Evolutionary conservation across 2,888 invertebrate genomes (phyloP).

Genomic region (Lithophane leautieri): DNA sequence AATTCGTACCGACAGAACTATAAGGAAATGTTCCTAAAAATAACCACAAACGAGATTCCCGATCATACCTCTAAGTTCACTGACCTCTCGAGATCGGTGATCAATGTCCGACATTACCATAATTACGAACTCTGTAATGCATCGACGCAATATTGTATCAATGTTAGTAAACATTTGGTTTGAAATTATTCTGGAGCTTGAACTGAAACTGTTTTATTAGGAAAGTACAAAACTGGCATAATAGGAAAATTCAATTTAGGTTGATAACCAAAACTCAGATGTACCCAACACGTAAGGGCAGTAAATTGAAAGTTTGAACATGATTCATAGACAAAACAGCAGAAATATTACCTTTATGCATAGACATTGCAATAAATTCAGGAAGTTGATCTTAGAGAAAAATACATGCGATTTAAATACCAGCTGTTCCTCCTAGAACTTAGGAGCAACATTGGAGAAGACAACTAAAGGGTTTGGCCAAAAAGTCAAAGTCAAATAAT

Average conservation of each 20-base stretch:
- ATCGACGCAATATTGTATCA: slow-evolving; percentile 47
- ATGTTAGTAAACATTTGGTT: slow-evolving; percentile 51
- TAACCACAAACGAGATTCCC: slow-evolving; percentile 42
- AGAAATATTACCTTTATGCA: neutral
- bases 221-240: neutral
- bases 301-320: neutral
- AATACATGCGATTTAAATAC: neutral
- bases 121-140: slow-evolving; percentile 54
- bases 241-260: neutral
- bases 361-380: neutral
- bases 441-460: neutral
- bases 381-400: neutral
- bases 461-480: neutral
- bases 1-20: no score
- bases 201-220: neutral
- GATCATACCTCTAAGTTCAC: slow-evolving; percentile 54
- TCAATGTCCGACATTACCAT: slow-evolving; percentile 62
- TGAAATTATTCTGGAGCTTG: neutral
- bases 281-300: neutral
- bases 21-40: slow-evolving; percentile 60
- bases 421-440: neutral
- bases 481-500: no score
- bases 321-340: neutral
- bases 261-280: neutral
- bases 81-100: slow-evolving; percentile 49